Evolutionary conservation across 2,888 invertebrate species (phyloP).

Genomic region (Pilophorus perplexus): DNA sequence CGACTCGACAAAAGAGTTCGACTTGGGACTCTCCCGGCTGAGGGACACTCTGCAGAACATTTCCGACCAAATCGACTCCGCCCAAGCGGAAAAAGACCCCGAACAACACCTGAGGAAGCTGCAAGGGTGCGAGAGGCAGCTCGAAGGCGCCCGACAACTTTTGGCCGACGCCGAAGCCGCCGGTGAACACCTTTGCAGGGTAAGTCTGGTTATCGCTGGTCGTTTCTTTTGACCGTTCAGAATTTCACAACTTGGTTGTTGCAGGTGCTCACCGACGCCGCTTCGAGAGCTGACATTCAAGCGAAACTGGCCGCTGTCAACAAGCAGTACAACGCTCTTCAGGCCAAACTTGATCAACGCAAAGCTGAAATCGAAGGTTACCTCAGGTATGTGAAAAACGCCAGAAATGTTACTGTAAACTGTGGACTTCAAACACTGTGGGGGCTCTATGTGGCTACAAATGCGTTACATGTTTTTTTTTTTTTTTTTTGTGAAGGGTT

Average conservation of each 20-base stretch:
- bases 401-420: background rate
- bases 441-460: too few relatives aligned
- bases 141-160: constrained; percentile 84
- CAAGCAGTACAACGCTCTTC: constrained; percentile 81
- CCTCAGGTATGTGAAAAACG: too few relatives aligned
- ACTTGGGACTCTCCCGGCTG: constrained; percentile 78
- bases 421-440: background rate
- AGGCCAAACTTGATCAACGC: constrained; percentile 82
- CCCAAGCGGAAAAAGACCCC: constrained; percentile 72
- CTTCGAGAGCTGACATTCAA: constrained; percentile 86
- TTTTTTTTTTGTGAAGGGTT: too few relatives aligned
- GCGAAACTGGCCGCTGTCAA: constrained; percentile 82
- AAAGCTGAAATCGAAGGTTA: constrained; percentile 81
- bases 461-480: too few relatives aligned
- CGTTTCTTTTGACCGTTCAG: background rate
- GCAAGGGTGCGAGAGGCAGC: constrained; percentile 64
- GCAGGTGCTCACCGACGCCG: constrained; percentile 78
- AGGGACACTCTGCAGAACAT: constrained; percentile 84
- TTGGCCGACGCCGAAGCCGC: constrained; percentile 86
- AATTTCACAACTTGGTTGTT: background rate
- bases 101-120: constrained; percentile 84
- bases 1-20: constrained; percentile 89
- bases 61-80: constrained; percentile 79
- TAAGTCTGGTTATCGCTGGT: background rate
- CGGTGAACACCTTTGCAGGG: constrained; percentile 78